phyloP scores from a whole-genome alignment of 2,888 invertebrate genomes.

The Yponomeuta evonymella region DNA sequence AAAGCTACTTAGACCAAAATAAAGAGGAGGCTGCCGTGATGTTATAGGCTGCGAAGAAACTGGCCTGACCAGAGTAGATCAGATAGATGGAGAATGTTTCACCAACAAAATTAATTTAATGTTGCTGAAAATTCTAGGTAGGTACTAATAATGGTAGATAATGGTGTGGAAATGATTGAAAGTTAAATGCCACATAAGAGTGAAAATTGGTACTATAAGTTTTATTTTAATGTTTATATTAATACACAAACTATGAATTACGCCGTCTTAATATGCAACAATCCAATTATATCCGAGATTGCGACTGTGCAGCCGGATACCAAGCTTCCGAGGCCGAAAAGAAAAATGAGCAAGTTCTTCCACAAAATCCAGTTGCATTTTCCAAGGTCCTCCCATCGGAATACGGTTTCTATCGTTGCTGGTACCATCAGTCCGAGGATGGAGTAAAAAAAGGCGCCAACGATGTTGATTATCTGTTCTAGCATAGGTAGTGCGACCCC shows the following conservation, averaged over 20 bases:
- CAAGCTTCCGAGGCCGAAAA: constrained; percentile 79
- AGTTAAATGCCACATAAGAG: too few species aligned
- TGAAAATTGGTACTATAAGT: too few species aligned
- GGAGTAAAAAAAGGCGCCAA: constrained; percentile 78
- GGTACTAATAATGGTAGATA: too few species aligned
- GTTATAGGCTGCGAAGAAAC: too few species aligned
- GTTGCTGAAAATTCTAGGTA: too few species aligned
- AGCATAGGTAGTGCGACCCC: constrained; percentile 68
- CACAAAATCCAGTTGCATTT: constrained; percentile 79
- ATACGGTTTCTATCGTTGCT: constrained; percentile 83
- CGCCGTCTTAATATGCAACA: constrained; percentile 39
- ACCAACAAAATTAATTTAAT: too few species aligned
- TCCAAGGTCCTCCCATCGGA: constrained; percentile 82
- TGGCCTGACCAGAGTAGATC: too few species aligned
- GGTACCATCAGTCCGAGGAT: constrained; percentile 85
- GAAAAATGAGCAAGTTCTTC: constrained; percentile 79
- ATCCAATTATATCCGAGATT: constrained; percentile 49
- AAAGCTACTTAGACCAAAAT: too few species aligned
- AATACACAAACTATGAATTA: neutral
- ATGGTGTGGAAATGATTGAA: too few species aligned
- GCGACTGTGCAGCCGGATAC: constrained; percentile 76
- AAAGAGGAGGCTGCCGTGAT: too few species aligned
- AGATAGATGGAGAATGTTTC: too few species aligned
- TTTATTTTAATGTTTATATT: too few species aligned
- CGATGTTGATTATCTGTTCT: constrained; percentile 66